phyloP scores from a whole-genome alignment of 2,113 vertebrate species.

The Apaloderma vittatum region DNA sequence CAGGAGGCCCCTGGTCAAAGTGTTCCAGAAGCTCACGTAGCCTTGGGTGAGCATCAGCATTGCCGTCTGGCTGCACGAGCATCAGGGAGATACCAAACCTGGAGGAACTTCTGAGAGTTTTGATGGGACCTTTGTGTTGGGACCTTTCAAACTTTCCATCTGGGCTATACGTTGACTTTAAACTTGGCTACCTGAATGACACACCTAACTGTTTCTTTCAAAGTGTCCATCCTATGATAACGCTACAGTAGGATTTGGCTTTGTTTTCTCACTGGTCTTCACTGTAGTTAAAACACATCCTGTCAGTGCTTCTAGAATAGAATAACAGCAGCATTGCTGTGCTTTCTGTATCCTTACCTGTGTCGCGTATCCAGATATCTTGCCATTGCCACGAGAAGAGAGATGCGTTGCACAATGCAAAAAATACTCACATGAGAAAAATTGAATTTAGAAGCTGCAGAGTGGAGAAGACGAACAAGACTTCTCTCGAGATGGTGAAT shows the following conservation, averaged over 20 bases:
- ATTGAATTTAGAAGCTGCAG: not conserved
- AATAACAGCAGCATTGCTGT: not conserved
- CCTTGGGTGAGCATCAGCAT: rapidly evolving
- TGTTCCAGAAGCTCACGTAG: not conserved
- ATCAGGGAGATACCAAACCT: not conserved
- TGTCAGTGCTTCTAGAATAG: not conserved
- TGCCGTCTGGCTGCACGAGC: rapidly evolving
- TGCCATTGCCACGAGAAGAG: not conserved
- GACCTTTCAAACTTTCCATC: not conserved
- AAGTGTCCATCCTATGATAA: not conserved
- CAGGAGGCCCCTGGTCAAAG: not conserved
- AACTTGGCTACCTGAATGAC: rapidly evolving
- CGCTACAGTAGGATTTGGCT: not conserved
- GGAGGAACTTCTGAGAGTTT: not conserved
- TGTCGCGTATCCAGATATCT: not conserved
- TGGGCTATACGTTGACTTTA: not conserved
- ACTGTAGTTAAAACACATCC: not conserved
- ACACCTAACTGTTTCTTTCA: not conserved
- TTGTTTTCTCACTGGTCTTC: not conserved
- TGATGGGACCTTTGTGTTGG: not conserved
- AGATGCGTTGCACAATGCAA: not conserved
- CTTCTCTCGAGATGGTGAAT: not conserved
- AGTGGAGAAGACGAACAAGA: not conserved
- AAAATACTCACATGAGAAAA: not conserved
- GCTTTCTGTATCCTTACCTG: not conserved